Evolutionary conservation across 2,797 vertebrate genomes (phyloP), one percentile per base, ranked within the genome.

Genomic region (Siniperca undulata): DNA sequence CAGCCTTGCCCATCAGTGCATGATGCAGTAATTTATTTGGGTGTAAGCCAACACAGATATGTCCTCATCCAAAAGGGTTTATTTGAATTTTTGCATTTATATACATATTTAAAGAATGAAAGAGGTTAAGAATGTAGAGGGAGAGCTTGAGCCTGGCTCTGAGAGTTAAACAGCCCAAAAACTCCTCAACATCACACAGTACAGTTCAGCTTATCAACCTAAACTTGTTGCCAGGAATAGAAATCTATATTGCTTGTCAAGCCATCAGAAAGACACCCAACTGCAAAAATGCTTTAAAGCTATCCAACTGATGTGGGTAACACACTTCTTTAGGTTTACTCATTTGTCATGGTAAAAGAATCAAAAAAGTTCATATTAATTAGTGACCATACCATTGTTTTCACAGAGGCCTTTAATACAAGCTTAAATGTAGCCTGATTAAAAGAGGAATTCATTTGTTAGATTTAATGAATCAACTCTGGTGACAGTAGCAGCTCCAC

Each of bases 401-500:
- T 46, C 38, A 55, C 9, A 55, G 10, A 36, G 8, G n/a, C 27
- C 7, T 46, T 53, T 60, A 5, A 36, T n/a, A 42, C 2, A 0
- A 61, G 12, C 40, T 50, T 30, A 52, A 44, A 50, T 20, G 60
- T 11, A 30, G 46, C 11, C 9, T n/a, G 19, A 19, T 56, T 60
- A 7, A 56, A 44, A 59, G 42, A 77, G 30, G 48, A 46, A 68
- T 44, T 30, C 0, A 52, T 65, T 71, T 58, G 30, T 2, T 24
- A 11, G 24, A 24, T n/a, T 48, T 12, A 5, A 56, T 6, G 12
- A 62, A 77, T 36, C 34, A 36, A 42, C 4, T 22, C 14, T 42
- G 67, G 40, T 74, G 80, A 82, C 67, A 68, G 64, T 1, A 70
- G 65, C 55, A 82, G 79, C 34, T 74, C 52, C 14, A 36, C 30